These are phyloP conservation scores for Encarsia formosa DNA, from an alignment of 2,888 invertebrate genomes.

Conservation along the genomic window DNA sequence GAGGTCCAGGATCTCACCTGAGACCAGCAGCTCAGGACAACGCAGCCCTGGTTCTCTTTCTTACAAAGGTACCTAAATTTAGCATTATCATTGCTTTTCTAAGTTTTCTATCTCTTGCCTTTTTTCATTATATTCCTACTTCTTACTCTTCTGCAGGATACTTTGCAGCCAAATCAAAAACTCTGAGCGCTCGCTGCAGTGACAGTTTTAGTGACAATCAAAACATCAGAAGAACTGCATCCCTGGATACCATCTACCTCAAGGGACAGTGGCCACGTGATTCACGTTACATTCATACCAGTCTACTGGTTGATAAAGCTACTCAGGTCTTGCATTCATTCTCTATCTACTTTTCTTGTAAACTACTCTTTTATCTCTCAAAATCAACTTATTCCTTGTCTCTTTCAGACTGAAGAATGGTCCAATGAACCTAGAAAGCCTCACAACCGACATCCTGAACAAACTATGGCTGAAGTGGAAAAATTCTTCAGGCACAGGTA, in stretches of 20 bases:
- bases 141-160: conserved; percentile 9
- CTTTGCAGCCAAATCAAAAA: conserved; percentile 55
- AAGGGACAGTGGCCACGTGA: conserved; percentile 76
- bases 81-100: too few species aligned
- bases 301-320: conserved; percentile 71
- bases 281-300: conserved; percentile 63
- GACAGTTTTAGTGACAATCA: conserved; percentile 59
- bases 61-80: conserved; percentile 66
- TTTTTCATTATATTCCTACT: too few species aligned
- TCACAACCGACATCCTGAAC: conserved; percentile 50
- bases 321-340: conserved; percentile 62
- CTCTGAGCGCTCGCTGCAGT: conserved; percentile 51
- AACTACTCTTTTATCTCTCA: neutral
- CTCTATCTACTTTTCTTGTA: neutral
- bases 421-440: conserved; percentile 54
- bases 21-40: conserved; percentile 64
- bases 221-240: conserved; percentile 72
- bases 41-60: conserved; percentile 70
- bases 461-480: conserved; percentile 55
- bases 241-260: conserved; percentile 73
- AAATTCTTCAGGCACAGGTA: conserved; percentile 55
- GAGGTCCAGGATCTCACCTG: conserved; percentile 65
- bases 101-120: too few species aligned
- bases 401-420: conserved; percentile 65
- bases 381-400: neutral